These are phyloP conservation scores for Macrophya annulata DNA, from an alignment of 2,888 invertebrate genomes.

Conservation along the genomic window DNA sequence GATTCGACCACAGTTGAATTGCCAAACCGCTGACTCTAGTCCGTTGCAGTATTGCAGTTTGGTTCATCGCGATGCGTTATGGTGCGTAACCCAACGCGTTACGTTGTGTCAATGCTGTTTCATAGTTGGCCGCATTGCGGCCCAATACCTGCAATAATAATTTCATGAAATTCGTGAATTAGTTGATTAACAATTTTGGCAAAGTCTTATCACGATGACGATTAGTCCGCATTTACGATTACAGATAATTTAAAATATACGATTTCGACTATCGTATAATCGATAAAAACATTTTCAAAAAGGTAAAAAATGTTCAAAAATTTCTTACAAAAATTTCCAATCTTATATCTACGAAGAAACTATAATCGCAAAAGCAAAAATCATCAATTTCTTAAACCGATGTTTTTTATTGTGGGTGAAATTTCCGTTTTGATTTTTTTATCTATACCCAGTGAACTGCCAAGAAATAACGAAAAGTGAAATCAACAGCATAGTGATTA, in stretches of 20 bases:
- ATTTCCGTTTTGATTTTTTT: no score
- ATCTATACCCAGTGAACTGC: no score
- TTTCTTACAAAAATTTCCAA: no score
- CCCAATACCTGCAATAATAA: background rate
- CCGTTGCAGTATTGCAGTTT: constrained; percentile 67
- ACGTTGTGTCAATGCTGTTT: constrained; percentile 56
- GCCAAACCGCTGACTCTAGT: constrained; percentile 74
- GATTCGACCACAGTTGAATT: constrained; percentile 74
- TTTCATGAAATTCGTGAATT: background rate
- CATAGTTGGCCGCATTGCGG: background rate
- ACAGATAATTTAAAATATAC: background rate
- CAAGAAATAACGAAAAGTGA: no score
- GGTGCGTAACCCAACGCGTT: constrained; percentile 58
- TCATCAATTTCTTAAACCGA: no score
- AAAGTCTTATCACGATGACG: background rate
- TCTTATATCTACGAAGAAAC: no score
- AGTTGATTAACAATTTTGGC: constrained; percentile 3
- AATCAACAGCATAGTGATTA: background rate
- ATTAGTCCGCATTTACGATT: background rate
- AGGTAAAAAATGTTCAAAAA: no score
- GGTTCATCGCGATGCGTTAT: constrained; percentile 59
- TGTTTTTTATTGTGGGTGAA: no score
- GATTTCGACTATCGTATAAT: background rate
- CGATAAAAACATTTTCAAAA: background rate
- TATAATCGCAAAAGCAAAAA: no score